phyloP scores from a whole-genome alignment of 2,797 vertebrate genomes.

The Staurois parvus region DNA sequence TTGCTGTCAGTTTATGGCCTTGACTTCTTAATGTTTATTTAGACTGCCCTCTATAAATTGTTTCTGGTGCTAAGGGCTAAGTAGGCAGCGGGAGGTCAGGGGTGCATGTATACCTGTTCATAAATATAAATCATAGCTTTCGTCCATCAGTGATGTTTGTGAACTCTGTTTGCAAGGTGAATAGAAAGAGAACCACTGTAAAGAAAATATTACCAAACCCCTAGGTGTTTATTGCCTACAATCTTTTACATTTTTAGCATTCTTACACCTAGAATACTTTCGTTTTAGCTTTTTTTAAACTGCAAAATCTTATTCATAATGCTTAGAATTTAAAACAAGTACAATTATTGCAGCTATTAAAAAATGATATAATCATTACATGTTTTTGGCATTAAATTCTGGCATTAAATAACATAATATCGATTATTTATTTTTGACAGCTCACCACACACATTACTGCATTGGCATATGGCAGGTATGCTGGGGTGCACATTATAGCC shows the following conservation, averaged over 20 bases:
- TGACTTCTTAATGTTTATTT: slow-evolving; percentile 84
- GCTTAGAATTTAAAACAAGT: too few relatives aligned
- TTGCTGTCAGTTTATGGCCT: slow-evolving; percentile 80
- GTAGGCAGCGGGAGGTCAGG: slow-evolving; percentile 73
- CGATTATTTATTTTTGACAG: too few relatives aligned
- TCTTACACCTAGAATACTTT: slow-evolving; percentile 42
- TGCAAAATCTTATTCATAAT: too few relatives aligned
- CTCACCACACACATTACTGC: too few relatives aligned
- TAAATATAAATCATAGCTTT: slow-evolving; percentile 81
- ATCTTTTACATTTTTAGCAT: slow-evolving; percentile 72
- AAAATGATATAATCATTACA: too few relatives aligned
- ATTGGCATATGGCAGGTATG: too few relatives aligned
- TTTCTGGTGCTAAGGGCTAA: slow-evolving; percentile 72
- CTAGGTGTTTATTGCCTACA: slow-evolving; percentile 65
- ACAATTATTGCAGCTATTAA: too few relatives aligned
- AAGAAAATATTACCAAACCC: slow-evolving; percentile 69
- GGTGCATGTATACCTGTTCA: slow-evolving; percentile 76
- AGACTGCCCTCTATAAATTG: slow-evolving; percentile 81
- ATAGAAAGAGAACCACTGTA: slow-evolving; percentile 72
- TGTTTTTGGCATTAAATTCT: too few relatives aligned
- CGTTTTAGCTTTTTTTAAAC: too few relatives aligned
- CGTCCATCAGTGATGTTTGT: slow-evolving; percentile 74
- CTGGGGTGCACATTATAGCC: too few relatives aligned
- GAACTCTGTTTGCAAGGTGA: slow-evolving; percentile 71
- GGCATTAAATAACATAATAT: too few relatives aligned